phyloP scores from a whole-genome alignment of 2,797 vertebrate species.

The Enteromius trimaculatus region DNA sequence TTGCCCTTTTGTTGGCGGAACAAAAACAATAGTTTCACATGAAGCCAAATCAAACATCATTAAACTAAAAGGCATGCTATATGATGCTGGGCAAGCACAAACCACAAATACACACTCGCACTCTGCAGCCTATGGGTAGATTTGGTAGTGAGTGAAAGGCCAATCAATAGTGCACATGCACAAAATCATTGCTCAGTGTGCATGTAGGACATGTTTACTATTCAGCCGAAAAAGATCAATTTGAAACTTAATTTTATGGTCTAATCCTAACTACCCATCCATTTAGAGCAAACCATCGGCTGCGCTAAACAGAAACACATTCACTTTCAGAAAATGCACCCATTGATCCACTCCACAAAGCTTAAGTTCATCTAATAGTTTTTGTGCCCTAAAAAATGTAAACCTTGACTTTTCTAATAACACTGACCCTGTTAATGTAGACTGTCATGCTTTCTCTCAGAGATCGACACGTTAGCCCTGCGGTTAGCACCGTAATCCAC shows the following conservation, averaged over 20 bases:
- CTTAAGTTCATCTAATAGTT: not conserved
- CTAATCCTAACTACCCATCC: not conserved
- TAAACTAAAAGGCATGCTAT: not conserved
- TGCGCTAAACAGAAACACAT: not conserved
- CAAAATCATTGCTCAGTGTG: conserved; percentile 31
- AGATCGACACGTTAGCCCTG: not conserved
- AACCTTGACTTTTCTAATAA: not conserved
- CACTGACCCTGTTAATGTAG: conserved; percentile 7
- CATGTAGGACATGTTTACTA: conserved; percentile 38
- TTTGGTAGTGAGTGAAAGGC: conserved; percentile 17
- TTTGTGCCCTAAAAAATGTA: not conserved
- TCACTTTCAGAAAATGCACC: not conserved
- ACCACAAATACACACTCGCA: not conserved
- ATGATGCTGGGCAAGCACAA: conserved; percentile 8
- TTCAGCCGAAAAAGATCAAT: conserved; percentile 27
- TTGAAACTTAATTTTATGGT: not conserved
- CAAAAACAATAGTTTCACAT: not conserved
- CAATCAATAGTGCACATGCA: conserved; percentile 44
- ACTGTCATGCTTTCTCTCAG: not conserved
- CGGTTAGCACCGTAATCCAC: not conserved
- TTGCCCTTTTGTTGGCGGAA: not conserved
- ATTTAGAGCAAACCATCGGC: not conserved
- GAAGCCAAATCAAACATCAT: not conserved
- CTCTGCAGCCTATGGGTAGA: not conserved
- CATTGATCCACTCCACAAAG: not conserved